Conservation (phyloP, 2,797 vertebrate species). For the Bradypodion ventrale region DNA sequence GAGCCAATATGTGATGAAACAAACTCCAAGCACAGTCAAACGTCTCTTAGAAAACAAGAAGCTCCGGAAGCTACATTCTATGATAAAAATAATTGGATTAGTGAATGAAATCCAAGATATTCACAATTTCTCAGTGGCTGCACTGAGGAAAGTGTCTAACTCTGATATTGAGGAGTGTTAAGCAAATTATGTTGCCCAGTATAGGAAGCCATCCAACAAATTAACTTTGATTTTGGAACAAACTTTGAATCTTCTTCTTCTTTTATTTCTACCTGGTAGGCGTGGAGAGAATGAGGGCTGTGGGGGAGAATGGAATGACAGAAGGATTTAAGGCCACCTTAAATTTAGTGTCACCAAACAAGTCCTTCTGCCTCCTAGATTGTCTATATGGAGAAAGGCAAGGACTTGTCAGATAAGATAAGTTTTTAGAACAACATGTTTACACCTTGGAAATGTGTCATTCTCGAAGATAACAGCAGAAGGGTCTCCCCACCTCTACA, state of each 20-base stretch:
- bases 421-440: conserved; percentile 13
- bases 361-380: neutral
- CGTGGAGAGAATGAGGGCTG: neutral
- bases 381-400: neutral
- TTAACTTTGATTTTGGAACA: neutral
- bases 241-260: neutral
- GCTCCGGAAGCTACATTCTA: conserved; percentile 22
- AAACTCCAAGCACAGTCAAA: neutral
- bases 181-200: conserved; percentile 7
- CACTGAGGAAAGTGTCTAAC: conserved; percentile 16
- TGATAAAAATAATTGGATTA: neutral
- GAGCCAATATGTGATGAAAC: neutral
- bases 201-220: neutral
- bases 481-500: neutral
- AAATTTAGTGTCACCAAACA: neutral
- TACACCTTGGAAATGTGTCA: conserved; percentile 27
- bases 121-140: neutral
- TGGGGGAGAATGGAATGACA: neutral
- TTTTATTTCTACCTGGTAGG: neutral
- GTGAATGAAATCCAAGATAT: conserved; percentile 12
- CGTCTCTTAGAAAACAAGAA: neutral
- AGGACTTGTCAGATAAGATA: conserved; percentile 25
- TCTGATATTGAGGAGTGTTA: neutral
- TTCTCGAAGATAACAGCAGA: conserved; percentile 20
- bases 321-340: neutral